These are phyloP conservation scores for Ptiloglossa arizonensis DNA, from an alignment of 1,140 invertebrate species.

Conservation along the genomic window DNA sequence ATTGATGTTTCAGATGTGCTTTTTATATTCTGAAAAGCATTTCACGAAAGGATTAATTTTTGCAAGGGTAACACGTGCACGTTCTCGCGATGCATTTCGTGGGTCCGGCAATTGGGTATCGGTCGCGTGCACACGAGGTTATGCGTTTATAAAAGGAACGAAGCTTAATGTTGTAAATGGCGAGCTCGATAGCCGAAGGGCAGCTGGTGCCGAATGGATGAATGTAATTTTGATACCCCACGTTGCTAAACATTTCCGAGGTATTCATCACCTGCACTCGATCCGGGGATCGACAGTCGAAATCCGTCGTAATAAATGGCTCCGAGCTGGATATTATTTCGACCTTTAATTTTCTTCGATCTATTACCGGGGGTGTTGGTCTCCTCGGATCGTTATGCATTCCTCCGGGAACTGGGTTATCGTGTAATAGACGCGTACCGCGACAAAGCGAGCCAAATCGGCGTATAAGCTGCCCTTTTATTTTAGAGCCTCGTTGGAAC, in stretches of 20 bases:
- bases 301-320: constrained; percentile 40
- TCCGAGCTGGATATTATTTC: constrained; percentile 20
- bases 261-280: constrained; percentile 45
- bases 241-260: constrained; percentile 55
- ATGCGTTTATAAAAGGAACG: not conserved
- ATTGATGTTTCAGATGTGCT: too few species aligned
- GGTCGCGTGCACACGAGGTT: not conserved
- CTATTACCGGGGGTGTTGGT: constrained; percentile 28
- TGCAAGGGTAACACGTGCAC: too few species aligned
- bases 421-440: constrained; percentile 23
- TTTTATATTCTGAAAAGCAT: too few species aligned
- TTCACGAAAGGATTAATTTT: too few species aligned
- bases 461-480: not conserved
- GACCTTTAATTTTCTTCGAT: constrained; percentile 33
- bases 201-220: constrained; percentile 37
- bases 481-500: not conserved
- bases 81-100: too few species aligned
- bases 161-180: constrained; percentile 17
- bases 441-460: constrained; percentile 23
- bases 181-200: not conserved
- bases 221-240: constrained; percentile 52
- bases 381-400: constrained; percentile 19
- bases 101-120: not conserved
- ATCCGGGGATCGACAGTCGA: constrained; percentile 9
- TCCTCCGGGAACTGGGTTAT: constrained; percentile 5